Conservation (phyloP, 1,140 invertebrate genomes). For the Probaryconus sp. region DNA sequence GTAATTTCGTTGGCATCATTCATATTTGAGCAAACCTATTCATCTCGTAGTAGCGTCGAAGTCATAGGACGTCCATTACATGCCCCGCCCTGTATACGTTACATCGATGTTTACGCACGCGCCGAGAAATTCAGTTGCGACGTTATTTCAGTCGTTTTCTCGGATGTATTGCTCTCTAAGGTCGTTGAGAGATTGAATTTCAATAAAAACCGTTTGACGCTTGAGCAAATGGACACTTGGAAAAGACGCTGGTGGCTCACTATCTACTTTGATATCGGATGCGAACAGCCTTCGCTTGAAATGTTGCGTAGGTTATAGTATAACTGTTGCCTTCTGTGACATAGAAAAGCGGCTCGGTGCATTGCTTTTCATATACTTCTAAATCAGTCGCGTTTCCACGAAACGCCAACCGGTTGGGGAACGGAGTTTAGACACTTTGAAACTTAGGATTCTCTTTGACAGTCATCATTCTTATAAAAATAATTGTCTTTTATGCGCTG, state of each 20-base stretch:
- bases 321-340: conserved; percentile 12
- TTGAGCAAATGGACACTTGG: conserved; percentile 58
- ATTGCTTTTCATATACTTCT: neutral
- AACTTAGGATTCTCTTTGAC: too few species aligned
- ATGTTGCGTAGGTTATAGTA: conserved; percentile 57
- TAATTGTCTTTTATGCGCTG: too few species aligned
- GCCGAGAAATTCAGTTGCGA: conserved; percentile 41
- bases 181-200: conserved; percentile 47
- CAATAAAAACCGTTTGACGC: conserved; percentile 59
- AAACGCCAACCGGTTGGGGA: neutral
- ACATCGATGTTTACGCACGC: conserved; percentile 59
- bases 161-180: conserved; percentile 38
- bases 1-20: conserved; percentile 13
- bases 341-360: conserved; percentile 7
- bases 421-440: neutral
- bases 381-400: neutral
- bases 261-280: conserved; percentile 62
- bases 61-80: conserved; percentile 57
- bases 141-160: conserved; percentile 45
- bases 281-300: conserved; percentile 35
- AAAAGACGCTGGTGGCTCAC: conserved; percentile 48
- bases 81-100: conserved; percentile 54
- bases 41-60: conserved; percentile 31
- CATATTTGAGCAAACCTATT: conserved; percentile 37
- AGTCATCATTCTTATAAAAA: too few species aligned